A percentile compares a stretch with the other conserved stretches of the same genome.
Evolutionary conservation across 1,140 invertebrate species (phyloP).

Genomic region (Drosophila murphyi): DNA sequence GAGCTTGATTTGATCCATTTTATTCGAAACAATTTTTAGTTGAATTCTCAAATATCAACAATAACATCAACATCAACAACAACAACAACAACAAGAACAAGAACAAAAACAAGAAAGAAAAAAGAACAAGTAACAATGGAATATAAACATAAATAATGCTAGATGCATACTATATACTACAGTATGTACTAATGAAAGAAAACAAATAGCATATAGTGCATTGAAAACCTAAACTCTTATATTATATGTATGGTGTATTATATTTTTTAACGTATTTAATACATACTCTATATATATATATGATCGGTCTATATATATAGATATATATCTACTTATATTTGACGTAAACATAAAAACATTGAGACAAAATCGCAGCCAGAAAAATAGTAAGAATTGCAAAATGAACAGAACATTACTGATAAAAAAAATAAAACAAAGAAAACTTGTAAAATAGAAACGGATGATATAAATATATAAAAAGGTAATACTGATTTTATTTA

Average conservation of each 20-base stretch:
- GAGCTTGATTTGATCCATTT: conserved; percentile 34
- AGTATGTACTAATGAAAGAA: conserved; percentile 31
- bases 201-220: conserved; percentile 63
- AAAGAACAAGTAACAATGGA: background rate
- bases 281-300: conserved; percentile 66
- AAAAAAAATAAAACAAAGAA: conserved; percentile 30
- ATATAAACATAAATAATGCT: conserved; percentile 32
- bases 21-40: conserved; percentile 49
- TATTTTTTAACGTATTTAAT: conserved; percentile 82
- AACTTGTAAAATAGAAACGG: conserved; percentile 50
- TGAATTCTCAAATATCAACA: conserved; percentile 69
- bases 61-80: conserved; percentile 28
- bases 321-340: conserved; percentile 73
- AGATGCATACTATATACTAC: conserved; percentile 33
- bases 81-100: conserved; percentile 15
- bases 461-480: conserved; percentile 28
- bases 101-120: conserved; percentile 2
- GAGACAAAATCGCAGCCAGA: conserved; percentile 46
- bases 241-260: conserved; percentile 83
- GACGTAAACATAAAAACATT: conserved; percentile 51
- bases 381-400: conserved; percentile 46
- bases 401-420: conserved; percentile 45
- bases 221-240: conserved; percentile 73
- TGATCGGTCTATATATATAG: conserved; percentile 57
- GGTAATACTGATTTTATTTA: conserved; percentile 50